Evolutionary conservation across 2,888 invertebrate species (phyloP).

Genomic region (Ophion costatus): DNA sequence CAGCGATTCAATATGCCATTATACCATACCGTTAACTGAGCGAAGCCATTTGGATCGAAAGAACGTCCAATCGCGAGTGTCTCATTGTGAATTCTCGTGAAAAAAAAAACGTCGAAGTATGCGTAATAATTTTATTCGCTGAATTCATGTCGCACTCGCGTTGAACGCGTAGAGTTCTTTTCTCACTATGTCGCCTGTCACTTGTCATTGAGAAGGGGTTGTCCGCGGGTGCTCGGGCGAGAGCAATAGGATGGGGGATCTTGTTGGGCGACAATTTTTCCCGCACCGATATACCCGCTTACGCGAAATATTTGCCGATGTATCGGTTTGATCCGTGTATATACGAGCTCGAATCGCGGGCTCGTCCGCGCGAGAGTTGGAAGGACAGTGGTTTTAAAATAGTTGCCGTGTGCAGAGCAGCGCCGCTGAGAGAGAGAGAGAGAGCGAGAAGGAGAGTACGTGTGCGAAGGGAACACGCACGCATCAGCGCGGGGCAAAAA

Average conservation of each 20-base stretch:
- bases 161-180: background rate
- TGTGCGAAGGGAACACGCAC: slow-evolving; percentile 56
- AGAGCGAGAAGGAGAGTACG: slow-evolving; percentile 32
- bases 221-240: background rate
- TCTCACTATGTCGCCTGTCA: background rate
- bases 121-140: background rate
- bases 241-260: slow-evolving; percentile 13
- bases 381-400: slow-evolving; percentile 83
- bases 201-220: background rate
- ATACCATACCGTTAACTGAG: background rate
- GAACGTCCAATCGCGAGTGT: no score
- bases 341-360: slow-evolving; percentile 48
- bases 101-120: background rate
- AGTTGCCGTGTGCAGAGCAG: slow-evolving; percentile 71
- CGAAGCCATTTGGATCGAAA: background rate
- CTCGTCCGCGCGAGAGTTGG: slow-evolving; percentile 73
- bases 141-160: background rate
- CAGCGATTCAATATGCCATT: background rate
- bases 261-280: background rate
- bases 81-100: no score
- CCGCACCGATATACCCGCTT: background rate
- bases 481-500: slow-evolving; percentile 56
- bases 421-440: slow-evolving; percentile 26
- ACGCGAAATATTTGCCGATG: slow-evolving; percentile 55
- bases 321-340: slow-evolving; percentile 25